Evolutionary conservation across 1,140 invertebrate genomes (phyloP), one percentile per base, ranked within the genome.

Genomic region (Maniola jurtina): DNA sequence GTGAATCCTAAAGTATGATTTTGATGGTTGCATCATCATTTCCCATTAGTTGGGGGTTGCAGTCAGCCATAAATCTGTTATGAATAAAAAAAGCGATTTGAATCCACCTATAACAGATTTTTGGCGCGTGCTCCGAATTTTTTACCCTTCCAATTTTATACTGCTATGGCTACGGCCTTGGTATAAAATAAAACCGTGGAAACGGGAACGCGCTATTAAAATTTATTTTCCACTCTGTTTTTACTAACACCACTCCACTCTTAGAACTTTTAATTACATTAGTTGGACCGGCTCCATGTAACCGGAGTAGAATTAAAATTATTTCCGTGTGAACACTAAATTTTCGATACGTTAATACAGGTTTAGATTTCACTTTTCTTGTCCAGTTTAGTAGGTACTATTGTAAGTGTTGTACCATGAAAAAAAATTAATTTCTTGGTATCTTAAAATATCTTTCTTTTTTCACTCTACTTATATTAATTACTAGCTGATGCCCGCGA

Each of bases 241-340:
- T 67, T 62, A 52, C 66, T 62, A 67, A 67, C 66, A 62, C 54
- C 66, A 36, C 52, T 67, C 58, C 55, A 57, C 66, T 62, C 45
- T 67, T 67, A 62, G 61, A 62, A 67, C 54, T 67, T 67, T 67
- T 67, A 62, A 67, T 67, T 67, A 67, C 60, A 62, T 61, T n/a
- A 67, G 59, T 67, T 67, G 52, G 60, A 58, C 15, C 60, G 38
- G 42, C 52, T 55, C 38, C 66, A 56, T 62, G 55, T 62, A 67
- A 67, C 62, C 60, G 15, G 47, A 16, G 35, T 15, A 35, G 34
- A 40, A 56, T 33, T 42, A 50, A 62, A 62, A 66, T 66, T 40
- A 55, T 34, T 55, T 55, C 13, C 10, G 7, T 52, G 2, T 52
- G 48, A 25, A 52, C 25, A 52, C 48, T 25, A 15, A 25, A 52